Conservation (phyloP, 2,888 invertebrate genomes). For the Apoderus coryli region DNA sequence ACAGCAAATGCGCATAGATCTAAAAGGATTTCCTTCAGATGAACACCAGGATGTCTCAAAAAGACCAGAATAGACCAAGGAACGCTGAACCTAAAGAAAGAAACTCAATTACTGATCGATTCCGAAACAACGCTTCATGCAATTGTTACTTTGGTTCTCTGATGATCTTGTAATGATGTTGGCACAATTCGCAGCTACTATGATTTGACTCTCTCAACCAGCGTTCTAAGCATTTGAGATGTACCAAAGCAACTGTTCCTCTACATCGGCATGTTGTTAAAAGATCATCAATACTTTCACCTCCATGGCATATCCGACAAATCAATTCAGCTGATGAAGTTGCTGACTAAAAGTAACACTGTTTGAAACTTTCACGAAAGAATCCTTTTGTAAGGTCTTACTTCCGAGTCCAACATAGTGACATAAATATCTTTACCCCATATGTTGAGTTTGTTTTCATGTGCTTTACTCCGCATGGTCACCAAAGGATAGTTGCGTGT, state of each 20-base stretch:
- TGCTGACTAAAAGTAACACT: constrained; percentile 12
- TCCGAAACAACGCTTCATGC: neutral
- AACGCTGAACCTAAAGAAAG: constrained; percentile 23
- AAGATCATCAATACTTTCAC: constrained; percentile 31
- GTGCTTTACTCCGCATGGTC: constrained; percentile 25
- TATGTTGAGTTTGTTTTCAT: constrained; percentile 23
- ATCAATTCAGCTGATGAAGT: constrained; percentile 21
- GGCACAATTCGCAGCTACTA: constrained; percentile 42
- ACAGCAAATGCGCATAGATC: constrained; percentile 36
- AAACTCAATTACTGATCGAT: constrained; percentile 2
- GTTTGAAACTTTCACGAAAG: constrained; percentile 4
- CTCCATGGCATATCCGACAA: constrained; percentile 33
- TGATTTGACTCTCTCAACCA: constrained; percentile 41
- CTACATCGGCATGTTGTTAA: constrained; percentile 39
- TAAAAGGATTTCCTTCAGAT: constrained; percentile 33
- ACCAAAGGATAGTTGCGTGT: constrained; percentile 25
- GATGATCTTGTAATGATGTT: constrained; percentile 35
- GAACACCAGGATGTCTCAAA: constrained; percentile 31
- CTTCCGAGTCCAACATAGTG: constrained; percentile 22
- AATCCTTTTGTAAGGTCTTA: constrained; percentile 13
- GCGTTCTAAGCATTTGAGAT: constrained; percentile 39
- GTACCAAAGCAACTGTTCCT: constrained; percentile 41
- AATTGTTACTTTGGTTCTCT: constrained; percentile 30
- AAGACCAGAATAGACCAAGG: constrained; percentile 31
- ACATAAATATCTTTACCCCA: constrained; percentile 24